phyloP scores from a whole-genome alignment of 2,888 invertebrate species.

The Microctonus brassicae region DNA sequence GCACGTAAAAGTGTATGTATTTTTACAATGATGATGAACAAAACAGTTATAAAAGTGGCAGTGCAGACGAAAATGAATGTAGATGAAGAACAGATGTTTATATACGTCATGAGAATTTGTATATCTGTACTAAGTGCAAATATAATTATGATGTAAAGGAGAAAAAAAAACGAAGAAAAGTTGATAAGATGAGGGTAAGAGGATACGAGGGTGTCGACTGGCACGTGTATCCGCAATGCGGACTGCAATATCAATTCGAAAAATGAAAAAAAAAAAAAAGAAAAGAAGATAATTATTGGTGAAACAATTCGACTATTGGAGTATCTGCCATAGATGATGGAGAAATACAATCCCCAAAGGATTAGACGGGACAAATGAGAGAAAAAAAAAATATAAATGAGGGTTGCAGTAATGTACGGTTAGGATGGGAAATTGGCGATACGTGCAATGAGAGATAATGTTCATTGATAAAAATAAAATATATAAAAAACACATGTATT shows the following conservation, averaged over 20 bases:
- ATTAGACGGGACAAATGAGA: background rate
- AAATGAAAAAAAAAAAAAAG: no score
- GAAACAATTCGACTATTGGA: constrained; percentile 26
- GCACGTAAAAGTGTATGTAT: no score
- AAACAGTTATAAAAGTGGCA: no score
- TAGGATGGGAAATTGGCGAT: constrained; percentile 16
- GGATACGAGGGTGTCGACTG: constrained; percentile 23
- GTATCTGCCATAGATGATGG: constrained; percentile 1
- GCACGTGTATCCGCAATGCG: constrained; percentile 62
- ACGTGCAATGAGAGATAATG: constrained; percentile 20
- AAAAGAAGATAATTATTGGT: constrained; percentile 37
- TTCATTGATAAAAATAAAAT: background rate
- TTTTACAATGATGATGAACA: no score
- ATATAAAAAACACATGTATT: background rate
- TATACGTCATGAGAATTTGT: no score
- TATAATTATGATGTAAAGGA: background rate
- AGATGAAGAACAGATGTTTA: background rate
- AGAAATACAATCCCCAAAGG: background rate
- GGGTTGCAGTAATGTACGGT: constrained; percentile 1
- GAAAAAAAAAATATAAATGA: background rate
- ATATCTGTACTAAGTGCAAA: no score
- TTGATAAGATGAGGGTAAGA: background rate
- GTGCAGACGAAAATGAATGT: no score
- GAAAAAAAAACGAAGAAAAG: constrained; percentile 8
- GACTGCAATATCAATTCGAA: constrained; percentile 42